Evolutionary conservation across 2,113 vertebrate genomes (phyloP), one percentile per base, ranked within the genome.

Genomic region (Calidris pygmaea): DNA sequence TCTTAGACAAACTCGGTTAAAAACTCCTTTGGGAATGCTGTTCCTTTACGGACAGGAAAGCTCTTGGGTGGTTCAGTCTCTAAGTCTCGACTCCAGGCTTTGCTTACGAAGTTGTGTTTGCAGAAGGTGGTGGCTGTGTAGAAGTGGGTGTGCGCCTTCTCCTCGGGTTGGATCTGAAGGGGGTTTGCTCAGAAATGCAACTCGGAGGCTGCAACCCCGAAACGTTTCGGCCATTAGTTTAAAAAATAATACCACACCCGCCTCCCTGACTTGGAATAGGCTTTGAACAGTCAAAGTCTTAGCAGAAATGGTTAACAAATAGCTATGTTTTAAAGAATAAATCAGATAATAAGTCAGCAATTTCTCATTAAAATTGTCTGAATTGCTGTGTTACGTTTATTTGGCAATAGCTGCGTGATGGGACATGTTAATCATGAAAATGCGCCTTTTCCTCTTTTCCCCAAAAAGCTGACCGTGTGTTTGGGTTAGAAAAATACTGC

Each of bases 121-220:
- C 52, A 50, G 3, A 58, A 82, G 20, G 32, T 50, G 62, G 11
- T 3, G 8, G 3, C 4, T 8, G 14, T 7, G 72, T 75, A 9
- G 18, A 79, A 48, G 9, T 15, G 23, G 4, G 3, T 9, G 4
- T 35, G 7, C 0, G 0, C 5, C 0, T 41, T 63, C 7, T 59
- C 2, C 10, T 58, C 13, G 7, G 5, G 66, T 66, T 16, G 12
- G 12, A 21, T 73, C 32, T 32, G 7, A 55, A 8, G 9, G n/a
- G 15, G 18, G 9, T 52, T 65, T 62, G 45, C 21, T 66, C 37
- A 43, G 20, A 6, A 62, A 2, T 2, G 3, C 26, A 47, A 13
- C 7, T 53, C 4, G 1, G 52, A 1, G 26, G 35, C 30, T 62
- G 29, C 43, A 37, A 3, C 10, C 26, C 35, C 34, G 30, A 78